These are phyloP conservation scores for Liasis olivaceus DNA, from an alignment of 2,797 vertebrate species.

Conservation along the genomic window DNA sequence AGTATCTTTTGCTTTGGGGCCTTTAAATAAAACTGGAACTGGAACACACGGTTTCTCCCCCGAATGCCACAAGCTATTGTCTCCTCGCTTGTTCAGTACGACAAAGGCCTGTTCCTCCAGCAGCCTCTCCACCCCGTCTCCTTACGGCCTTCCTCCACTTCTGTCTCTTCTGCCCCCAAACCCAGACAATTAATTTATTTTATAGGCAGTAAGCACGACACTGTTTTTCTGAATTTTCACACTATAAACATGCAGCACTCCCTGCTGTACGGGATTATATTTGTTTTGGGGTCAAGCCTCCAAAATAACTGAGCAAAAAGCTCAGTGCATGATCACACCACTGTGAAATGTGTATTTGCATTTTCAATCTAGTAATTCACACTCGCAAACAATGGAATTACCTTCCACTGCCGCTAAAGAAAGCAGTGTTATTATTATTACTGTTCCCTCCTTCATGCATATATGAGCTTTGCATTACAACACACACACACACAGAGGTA, in stretches of 20 bases:
- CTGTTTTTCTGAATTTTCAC: conserved; percentile 8
- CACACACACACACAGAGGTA: not conserved
- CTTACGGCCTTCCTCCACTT: no score
- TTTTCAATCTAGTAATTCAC: conserved; percentile 48
- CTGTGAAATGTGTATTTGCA: conserved; percentile 39
- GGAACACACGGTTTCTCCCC: no score
- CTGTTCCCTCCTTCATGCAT: conserved; percentile 20
- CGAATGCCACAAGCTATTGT: not conserved
- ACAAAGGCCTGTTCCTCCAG: no score
- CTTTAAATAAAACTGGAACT: no score
- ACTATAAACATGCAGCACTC: not conserved
- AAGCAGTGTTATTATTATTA: conserved; percentile 16
- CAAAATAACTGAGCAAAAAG: conserved; percentile 29
- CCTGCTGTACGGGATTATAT: not conserved
- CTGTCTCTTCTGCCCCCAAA: no score
- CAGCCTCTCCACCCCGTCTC: not conserved
- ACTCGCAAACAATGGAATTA: conserved; percentile 52
- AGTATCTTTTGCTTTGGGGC: no score
- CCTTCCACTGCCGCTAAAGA: conserved; percentile 38
- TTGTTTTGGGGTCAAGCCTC: conserved; percentile 40
- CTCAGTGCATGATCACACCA: conserved; percentile 19
- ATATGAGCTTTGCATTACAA: not conserved
- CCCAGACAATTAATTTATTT: conserved; percentile 15
- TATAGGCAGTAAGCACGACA: conserved; percentile 1
- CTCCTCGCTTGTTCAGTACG: not conserved